phyloP scores from a whole-genome alignment of 1,140 invertebrate species.

The Xylocopa sonorina region DNA sequence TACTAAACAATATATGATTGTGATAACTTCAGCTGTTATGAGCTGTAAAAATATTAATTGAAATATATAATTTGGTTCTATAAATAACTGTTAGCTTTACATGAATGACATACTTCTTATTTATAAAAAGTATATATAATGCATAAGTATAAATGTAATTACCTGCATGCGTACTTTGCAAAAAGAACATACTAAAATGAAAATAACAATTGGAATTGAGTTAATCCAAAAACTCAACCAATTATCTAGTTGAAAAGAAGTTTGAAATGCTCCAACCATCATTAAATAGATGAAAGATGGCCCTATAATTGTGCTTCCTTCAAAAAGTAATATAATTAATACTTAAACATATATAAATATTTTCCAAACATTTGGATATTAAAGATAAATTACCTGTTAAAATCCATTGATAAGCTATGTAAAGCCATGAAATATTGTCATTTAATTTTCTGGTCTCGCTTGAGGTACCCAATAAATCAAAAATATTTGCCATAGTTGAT shows the following conservation, averaged over 20 bases:
- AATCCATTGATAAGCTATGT: constrained; percentile 91
- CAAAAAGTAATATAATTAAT: constrained; percentile 73
- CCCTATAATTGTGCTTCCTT: constrained; percentile 90
- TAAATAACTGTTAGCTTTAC: not conserved
- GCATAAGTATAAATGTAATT: constrained; percentile 56
- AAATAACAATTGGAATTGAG: constrained; percentile 88
- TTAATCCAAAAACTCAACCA: constrained; percentile 91
- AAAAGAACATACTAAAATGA: constrained; percentile 89
- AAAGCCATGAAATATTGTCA: constrained; percentile 92
- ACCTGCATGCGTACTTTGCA: constrained; percentile 89
- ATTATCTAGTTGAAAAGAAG: constrained; percentile 90
- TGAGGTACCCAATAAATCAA: constrained; percentile 90
- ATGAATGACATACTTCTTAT: not conserved
- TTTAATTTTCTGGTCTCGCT: constrained; percentile 90
- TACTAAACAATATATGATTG: constrained; percentile 91
- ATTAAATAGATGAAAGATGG: constrained; percentile 95
- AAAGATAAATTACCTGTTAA: constrained; percentile 76
- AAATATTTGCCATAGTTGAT: constrained; percentile 94
- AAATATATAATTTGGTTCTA: not conserved
- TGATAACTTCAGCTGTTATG: constrained; percentile 88
- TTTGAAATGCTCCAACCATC: constrained; percentile 93
- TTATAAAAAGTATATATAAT: not conserved
- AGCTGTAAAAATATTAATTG: constrained; percentile 82
- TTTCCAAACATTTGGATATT: not conserved
- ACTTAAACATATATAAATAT: constrained; percentile 60